These are phyloP conservation scores for Chinchilla lanigera DNA, from an alignment of 2,113 vertebrate species.

Conservation along the genomic window DNA sequence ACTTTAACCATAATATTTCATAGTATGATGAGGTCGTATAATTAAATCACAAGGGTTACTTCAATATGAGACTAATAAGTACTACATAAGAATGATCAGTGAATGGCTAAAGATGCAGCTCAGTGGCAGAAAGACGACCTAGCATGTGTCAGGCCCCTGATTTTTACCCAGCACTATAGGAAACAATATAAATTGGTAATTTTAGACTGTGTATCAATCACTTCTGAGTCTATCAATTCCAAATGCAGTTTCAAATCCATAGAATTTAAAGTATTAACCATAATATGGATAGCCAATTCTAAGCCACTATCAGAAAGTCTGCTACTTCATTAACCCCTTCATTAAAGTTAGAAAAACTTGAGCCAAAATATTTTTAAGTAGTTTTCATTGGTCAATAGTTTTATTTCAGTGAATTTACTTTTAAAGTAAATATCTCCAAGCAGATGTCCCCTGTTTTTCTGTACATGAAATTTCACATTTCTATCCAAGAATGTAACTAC, in stretches of 20 bases:
- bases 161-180: too few species aligned
- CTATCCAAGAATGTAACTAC: background rate
- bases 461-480: background rate
- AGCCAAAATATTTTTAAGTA: background rate
- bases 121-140: background rate
- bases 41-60: background rate
- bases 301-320: background rate
- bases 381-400: background rate
- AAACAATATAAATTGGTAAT: background rate
- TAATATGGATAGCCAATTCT: background rate
- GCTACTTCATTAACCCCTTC: accelerated
- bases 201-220: background rate
- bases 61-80: background rate
- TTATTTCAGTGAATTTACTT: background rate
- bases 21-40: background rate
- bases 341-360: background rate
- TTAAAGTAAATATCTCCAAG: background rate
- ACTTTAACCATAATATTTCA: background rate
- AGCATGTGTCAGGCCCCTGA: background rate
- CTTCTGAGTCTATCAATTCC: background rate
- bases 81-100: background rate
- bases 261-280: background rate
- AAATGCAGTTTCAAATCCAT: background rate
- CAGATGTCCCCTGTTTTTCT: background rate
- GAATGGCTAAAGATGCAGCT: background rate